Evolutionary conservation across 2,888 invertebrate species (phyloP), one percentile per base, ranked within the genome.

Genomic region (Dynastes maya): DNA sequence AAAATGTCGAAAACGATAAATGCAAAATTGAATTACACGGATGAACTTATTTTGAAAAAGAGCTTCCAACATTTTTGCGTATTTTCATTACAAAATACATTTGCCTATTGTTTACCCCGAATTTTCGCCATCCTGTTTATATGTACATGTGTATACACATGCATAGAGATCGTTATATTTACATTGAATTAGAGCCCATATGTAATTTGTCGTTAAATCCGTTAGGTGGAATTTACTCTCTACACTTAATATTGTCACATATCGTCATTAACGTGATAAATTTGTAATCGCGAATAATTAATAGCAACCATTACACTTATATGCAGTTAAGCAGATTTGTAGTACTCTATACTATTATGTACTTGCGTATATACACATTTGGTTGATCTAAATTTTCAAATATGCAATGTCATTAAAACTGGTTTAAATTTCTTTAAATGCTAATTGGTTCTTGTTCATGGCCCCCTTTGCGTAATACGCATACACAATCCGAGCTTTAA

Each of bases 361-460:
- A 63, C 11, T 11, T 63, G 32, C 13, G 9, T 32, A 32, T 55
- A 55, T 22, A 63, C 63, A 63, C 27, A 55, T 37, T 55, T 53
- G 16, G 45, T 72, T 72, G 72, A 72, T 72, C 72, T 72, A 72
- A 72, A 72, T 72, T 72, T 68, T 72, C 16, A 72, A 22, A 29
- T 32, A 40, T 37, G 55, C 58, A 72, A 58, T 61, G 72, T 58
- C 72, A 72, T 72, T 72, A 58, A 72, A 55, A 72, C 58, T 58
- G 55, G 72, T 58, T 72, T 58, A 32, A 72, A 58, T 72, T 72
- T 40, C 58, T 72, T 45, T 58, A 40, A 37, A 58, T 72, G 16
- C 37, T 58, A 58, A 72, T 72, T 72, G 72, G 72, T 58, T 58
- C 55, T 32, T 58, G 72, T 29, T 72, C 58, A 58, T 72, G 58